Evolutionary conservation across 1,140 invertebrate species (phyloP).

Genomic region (Aporrectodea caliginosa): DNA sequence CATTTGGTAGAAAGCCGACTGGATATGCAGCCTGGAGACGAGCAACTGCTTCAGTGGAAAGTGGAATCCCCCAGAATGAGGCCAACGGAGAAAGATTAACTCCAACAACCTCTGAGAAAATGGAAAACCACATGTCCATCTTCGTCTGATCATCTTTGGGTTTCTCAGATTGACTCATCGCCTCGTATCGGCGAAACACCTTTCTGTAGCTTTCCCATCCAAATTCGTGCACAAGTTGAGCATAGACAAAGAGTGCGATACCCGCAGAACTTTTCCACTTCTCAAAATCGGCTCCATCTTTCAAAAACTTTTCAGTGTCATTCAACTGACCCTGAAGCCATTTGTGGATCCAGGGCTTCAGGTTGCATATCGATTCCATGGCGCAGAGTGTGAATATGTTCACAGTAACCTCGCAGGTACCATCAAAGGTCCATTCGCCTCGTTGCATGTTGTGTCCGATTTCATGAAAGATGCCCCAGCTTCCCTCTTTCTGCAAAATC

Average conservation of each 20-base stretch:
- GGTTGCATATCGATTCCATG: conserved; percentile 34
- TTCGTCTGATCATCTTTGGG: conserved; percentile 34
- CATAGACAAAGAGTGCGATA: conserved; percentile 33
- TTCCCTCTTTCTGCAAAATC: conserved; percentile 29
- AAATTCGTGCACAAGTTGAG: conserved; percentile 33
- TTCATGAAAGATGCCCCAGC: conserved; percentile 41
- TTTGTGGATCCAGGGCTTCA: conserved; percentile 34
- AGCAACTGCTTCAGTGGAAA: conserved; percentile 8
- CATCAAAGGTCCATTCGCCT: conserved; percentile 36
- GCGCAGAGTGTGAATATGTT: conserved; percentile 42
- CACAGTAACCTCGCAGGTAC: conserved; percentile 37
- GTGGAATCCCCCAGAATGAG: conserved; percentile 33
- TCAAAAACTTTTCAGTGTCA: conserved; percentile 28
- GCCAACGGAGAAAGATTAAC: conserved; percentile 32
- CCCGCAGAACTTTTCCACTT: conserved; percentile 30
- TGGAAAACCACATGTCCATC: conserved; percentile 33
- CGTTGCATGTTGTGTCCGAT: conserved; percentile 41
- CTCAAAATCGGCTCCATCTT: conserved; percentile 31
- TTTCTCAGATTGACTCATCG: conserved; percentile 9
- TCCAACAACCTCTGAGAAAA: conserved; percentile 26
- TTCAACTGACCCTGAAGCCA: conserved; percentile 32
- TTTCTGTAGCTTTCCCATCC: conserved; percentile 34
- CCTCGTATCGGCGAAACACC: conserved; percentile 32
- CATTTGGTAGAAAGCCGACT: conserved; percentile 21
- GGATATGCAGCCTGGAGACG: background rate